These are phyloP conservation scores for Hoplodrina blanda DNA, from an alignment of 2,888 invertebrate genomes.

Conservation along the genomic window DNA sequence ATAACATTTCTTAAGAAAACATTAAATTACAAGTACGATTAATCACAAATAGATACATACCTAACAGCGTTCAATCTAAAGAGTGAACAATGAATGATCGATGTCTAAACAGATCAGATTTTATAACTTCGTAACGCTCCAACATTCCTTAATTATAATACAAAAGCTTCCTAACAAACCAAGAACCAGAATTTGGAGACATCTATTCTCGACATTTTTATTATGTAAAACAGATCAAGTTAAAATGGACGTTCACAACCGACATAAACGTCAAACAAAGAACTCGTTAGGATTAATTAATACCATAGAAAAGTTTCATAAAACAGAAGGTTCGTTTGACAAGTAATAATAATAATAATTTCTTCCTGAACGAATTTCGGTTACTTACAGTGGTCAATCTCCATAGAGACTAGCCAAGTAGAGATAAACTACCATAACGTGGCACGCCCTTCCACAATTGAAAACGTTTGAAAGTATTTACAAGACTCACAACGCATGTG, in stretches of 20 bases:
- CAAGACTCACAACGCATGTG: too few relatives aligned
- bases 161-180: constrained; percentile 32
- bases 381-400: too few relatives aligned
- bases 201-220: background rate
- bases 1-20: too few relatives aligned
- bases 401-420: too few relatives aligned
- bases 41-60: background rate
- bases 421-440: too few relatives aligned
- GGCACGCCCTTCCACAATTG: too few relatives aligned
- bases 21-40: background rate
- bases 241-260: constrained; percentile 28
- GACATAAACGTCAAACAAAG: constrained; percentile 57
- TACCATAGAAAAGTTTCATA: background rate
- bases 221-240: constrained; percentile 15
- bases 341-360: background rate
- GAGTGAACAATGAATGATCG: constrained; percentile 34
- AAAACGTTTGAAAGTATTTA: too few relatives aligned
- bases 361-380: too few relatives aligned
- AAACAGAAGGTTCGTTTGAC: constrained; percentile 24
- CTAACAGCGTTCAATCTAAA: constrained; percentile 8
- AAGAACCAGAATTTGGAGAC: constrained; percentile 4
- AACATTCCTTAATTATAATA: constrained; percentile 28
- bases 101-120: constrained; percentile 33
- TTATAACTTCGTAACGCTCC: constrained; percentile 23
- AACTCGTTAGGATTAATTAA: constrained; percentile 59